Percentiles rank a stretch among this genome's conserved stretches.
Evolutionary conservation across 2,113 vertebrate genomes (phyloP).

Genomic region (Eurystomus gularis): DNA sequence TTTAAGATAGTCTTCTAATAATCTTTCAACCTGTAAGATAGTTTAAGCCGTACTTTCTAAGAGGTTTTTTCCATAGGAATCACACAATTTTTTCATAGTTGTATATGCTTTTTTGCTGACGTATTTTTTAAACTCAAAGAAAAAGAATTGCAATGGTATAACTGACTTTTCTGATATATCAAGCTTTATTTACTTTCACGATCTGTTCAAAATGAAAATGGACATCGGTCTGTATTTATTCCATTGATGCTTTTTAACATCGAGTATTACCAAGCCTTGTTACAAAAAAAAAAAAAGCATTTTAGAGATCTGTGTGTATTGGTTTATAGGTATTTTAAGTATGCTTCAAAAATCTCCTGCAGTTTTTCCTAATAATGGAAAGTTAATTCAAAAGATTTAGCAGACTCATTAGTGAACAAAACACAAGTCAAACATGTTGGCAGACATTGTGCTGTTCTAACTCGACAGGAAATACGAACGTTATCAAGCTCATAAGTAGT

Average conservation of each 20-base stretch:
- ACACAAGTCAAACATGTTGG: background rate
- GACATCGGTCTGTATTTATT: background rate
- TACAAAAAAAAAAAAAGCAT: background rate
- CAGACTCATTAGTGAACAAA: background rate
- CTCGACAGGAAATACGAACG: background rate
- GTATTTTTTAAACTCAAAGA: background rate
- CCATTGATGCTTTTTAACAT: background rate
- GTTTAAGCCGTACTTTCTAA: background rate
- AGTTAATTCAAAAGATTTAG: background rate
- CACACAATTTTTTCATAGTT: background rate
- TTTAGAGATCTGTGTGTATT: background rate
- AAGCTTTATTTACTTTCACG: background rate
- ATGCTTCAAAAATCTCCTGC: background rate
- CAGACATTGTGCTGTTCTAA: background rate
- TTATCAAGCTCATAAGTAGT: background rate
- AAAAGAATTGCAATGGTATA: background rate
- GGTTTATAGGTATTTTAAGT: background rate
- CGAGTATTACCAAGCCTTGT: background rate
- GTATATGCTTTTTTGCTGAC: background rate
- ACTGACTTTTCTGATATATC: background rate
- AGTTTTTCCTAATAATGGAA: background rate
- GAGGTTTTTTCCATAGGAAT: background rate
- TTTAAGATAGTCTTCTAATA: conserved; percentile 90
- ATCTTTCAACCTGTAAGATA: conserved; percentile 86
- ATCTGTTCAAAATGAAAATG: background rate